A percentile compares a stretch with the other conserved stretches of the same genome.
phyloP scores from a whole-genome alignment of 2,888 invertebrate species.

The Xestia rhomboidea region DNA sequence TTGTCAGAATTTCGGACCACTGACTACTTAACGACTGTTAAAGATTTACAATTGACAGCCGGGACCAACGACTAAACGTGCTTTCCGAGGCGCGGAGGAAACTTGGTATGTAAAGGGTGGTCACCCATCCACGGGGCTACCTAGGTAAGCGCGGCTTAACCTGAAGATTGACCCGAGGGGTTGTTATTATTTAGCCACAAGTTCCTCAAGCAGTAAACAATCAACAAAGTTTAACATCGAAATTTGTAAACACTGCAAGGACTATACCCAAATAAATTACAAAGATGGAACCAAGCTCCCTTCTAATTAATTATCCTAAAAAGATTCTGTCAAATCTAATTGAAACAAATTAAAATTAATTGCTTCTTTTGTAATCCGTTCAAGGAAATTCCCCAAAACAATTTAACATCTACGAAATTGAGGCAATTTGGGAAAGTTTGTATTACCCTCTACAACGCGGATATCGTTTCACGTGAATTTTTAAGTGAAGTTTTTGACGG shows the following conservation, averaged over 20 bases:
- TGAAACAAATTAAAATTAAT: constrained; percentile 17
- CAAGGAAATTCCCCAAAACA: neutral
- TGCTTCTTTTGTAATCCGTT: neutral
- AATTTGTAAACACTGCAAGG: neutral
- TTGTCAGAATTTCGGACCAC: too few relatives aligned
- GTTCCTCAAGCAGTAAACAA: neutral
- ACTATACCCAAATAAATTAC: neutral
- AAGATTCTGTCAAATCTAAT: constrained; percentile 1
- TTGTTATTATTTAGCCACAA: too few relatives aligned
- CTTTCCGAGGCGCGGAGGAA: too few relatives aligned
- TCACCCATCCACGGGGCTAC: too few relatives aligned
- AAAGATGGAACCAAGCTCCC: neutral
- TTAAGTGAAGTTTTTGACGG: constrained; percentile 2
- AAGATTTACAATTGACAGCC: too few relatives aligned
- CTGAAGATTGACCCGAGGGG: too few relatives aligned
- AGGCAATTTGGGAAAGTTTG: neutral
- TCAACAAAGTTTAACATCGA: neutral
- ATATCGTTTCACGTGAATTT: neutral
- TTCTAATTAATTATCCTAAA: constrained; percentile 8
- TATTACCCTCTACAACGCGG: neutral
- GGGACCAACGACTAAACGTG: too few relatives aligned
- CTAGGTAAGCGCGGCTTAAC: too few relatives aligned
- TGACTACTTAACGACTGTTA: too few relatives aligned
- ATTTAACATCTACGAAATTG: constrained; percentile 3
- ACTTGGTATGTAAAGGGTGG: too few relatives aligned